These are phyloP conservation scores for Prunella fulvescens DNA, from an alignment of 2,113 vertebrate genomes.

Conservation along the genomic window DNA sequence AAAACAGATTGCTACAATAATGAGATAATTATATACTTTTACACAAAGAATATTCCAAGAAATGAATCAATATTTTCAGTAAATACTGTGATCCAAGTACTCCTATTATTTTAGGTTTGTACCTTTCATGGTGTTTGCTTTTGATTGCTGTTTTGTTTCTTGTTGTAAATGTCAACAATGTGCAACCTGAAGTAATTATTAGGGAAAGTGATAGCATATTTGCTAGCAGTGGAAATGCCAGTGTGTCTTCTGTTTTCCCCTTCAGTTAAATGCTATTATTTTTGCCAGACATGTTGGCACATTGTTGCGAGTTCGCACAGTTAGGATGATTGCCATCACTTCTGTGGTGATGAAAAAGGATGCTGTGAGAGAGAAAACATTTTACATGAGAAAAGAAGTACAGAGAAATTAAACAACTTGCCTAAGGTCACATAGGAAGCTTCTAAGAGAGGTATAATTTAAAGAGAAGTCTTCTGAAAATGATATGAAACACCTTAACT, in stretches of 20 bases:
- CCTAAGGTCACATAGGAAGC: background rate
- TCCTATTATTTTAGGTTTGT: constrained; percentile 10
- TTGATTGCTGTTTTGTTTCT: constrained; percentile 39
- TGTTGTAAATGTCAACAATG: constrained; percentile 35
- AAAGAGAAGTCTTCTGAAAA: background rate
- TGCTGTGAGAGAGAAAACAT: background rate
- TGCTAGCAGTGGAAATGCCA: constrained; percentile 42
- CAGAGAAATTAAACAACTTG: background rate
- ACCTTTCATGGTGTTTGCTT: background rate
- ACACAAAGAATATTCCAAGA: background rate
- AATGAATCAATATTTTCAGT: constrained; percentile 18
- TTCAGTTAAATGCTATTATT: background rate
- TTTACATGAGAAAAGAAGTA: background rate
- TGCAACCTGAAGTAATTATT: constrained; percentile 42
- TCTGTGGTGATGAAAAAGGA: background rate
- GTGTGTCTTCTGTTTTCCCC: background rate
- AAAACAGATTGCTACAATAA: background rate
- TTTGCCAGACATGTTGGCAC: background rate
- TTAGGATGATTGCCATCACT: background rate
- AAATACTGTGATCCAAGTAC: constrained; percentile 5
- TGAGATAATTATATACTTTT: background rate
- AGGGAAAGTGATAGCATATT: background rate
- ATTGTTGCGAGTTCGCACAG: background rate
- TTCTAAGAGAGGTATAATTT: background rate
- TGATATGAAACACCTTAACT: background rate